These are phyloP conservation scores for Cyclina sinensis DNA, from an alignment of 1,140 invertebrate species.

Conservation along the genomic window DNA sequence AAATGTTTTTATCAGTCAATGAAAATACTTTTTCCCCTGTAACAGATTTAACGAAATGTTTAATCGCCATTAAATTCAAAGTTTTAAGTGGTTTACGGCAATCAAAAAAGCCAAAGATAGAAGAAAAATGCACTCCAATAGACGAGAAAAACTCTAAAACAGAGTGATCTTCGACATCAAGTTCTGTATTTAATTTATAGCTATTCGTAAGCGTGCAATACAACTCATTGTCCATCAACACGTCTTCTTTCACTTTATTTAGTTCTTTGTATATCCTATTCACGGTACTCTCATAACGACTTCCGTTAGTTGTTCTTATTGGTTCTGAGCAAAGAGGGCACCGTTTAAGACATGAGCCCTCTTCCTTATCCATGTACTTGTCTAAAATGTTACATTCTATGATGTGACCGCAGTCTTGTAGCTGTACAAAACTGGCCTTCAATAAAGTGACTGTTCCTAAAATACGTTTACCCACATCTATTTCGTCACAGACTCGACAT, in stretches of 20 bases:
- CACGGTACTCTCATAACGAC: conserved; percentile 1
- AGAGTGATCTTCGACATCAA: neutral
- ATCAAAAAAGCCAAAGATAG: neutral
- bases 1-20: neutral
- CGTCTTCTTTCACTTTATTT: neutral
- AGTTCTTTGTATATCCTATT: neutral
- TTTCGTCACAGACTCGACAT: conserved; percentile 81
- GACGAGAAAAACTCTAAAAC: no score
- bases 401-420: conserved; percentile 72
- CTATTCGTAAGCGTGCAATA: neutral
- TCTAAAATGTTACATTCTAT: neutral
- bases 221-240: neutral
- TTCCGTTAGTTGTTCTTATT: neutral
- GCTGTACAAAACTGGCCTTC: conserved; percentile 71
- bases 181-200: neutral
- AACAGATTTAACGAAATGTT: neutral
- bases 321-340: neutral
- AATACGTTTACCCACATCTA: conserved; percentile 79
- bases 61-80: neutral
- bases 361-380: conserved; percentile 3
- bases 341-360: neutral
- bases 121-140: no score
- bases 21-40: neutral
- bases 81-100: neutral
- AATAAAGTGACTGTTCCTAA: conserved; percentile 84